Evolutionary conservation across 2,797 vertebrate genomes (phyloP).

Genomic region (Scyliorhinus canicula): DNA sequence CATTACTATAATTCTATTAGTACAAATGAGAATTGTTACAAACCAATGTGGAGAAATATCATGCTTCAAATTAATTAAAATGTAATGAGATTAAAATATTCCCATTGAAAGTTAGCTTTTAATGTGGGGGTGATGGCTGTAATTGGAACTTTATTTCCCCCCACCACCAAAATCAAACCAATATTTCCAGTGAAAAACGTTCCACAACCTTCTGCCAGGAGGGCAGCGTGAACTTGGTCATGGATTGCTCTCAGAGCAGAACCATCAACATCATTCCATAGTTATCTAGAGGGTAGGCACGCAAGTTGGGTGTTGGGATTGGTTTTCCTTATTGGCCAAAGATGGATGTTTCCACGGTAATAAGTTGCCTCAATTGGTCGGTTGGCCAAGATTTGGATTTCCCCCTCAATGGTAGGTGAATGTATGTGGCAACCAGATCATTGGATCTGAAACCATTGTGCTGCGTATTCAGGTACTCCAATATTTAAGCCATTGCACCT

Average conservation of each 20-base stretch:
- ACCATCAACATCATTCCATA: neutral
- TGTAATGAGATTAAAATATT: constrained; percentile 37
- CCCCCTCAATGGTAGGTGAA: neutral
- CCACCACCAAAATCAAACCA: no score
- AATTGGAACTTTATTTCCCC: neutral
- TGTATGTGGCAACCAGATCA: neutral
- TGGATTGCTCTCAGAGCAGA: neutral
- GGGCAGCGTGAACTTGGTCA: neutral
- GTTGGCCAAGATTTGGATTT: no score
- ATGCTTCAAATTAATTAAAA: constrained; percentile 38
- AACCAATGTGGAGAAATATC: constrained; percentile 38
- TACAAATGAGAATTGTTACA: constrained; percentile 39
- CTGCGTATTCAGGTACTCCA: neutral
- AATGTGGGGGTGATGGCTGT: neutral
- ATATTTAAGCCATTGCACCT: neutral
- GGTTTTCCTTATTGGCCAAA: neutral
- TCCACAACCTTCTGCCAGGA: neutral
- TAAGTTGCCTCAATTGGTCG: no score
- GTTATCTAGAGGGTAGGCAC: no score
- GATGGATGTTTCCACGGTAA: neutral
- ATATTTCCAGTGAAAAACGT: constrained; percentile 14
- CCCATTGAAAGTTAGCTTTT: constrained; percentile 20
- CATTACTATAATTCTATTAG: constrained; percentile 38
- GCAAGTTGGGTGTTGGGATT: neutral
- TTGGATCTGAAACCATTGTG: neutral